Evolutionary conservation across 2,797 vertebrate genomes (phyloP), one percentile per base, ranked within the genome.

Genomic region (Phoebastria nigripes): DNA sequence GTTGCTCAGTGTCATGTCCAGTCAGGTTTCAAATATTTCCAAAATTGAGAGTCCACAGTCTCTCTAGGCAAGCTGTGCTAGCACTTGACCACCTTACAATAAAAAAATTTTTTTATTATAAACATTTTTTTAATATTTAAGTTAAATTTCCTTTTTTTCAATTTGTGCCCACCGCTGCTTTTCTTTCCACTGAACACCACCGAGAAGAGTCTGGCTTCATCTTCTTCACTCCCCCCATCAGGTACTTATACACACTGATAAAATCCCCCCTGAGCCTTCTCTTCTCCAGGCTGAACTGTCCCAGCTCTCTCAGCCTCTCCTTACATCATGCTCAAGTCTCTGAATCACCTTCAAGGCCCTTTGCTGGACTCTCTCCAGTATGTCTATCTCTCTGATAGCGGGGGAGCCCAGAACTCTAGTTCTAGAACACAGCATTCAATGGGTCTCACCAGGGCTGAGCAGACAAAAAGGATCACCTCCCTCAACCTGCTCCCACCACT

Each of bases 1-100:
- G 42, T 6, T 56, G 37, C n/a, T 83, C 46, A n/a, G 47, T 21
- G 14, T 47, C 4, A 3, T 54, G 7, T n/a, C 20, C 37, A 47
- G 20, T 13, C n/a, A 76, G 49, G 31, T 56, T 62, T 8, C 0
- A 0, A 72, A 0, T 31, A 44, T 44, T 90, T 77, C 51, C 28
- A 61, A 59, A 65, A 62, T 1, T 31, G 28, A 63, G 28, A 78
- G 13, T 16, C 26, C 54, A 47, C 41, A 74, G 31, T 22, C 35
- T 54, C 20, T 26, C 47, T 9, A 63, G 10, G 29, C 19, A 73
- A 91, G 49, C 25, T 62, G 24, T 73, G 58, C 49, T 80, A 83
- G n/a, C 41, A 62, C 26, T 76, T 37, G 8, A 63, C 6, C 29
- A 67, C 9, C 42, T 44, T 26, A 69, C 15, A 46, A 41, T 39